Percentiles rank a stretch among this genome's conserved stretches.
These are phyloP conservation scores for Meda fulgida DNA, from an alignment of 2,797 vertebrate genomes.

Conservation along the genomic window DNA sequence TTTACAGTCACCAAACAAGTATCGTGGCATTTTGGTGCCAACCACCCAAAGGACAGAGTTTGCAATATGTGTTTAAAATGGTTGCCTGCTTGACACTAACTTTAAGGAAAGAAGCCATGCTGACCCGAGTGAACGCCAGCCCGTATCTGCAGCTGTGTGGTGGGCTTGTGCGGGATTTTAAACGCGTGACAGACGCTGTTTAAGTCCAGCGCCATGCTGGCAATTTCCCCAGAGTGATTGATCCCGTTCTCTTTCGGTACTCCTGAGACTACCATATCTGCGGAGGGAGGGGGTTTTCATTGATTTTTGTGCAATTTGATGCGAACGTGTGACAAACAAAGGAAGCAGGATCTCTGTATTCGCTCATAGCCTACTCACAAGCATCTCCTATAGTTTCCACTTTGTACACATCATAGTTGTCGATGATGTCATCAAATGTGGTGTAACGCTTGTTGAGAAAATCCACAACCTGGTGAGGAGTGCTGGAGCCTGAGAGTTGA, in stretches of 20 bases:
- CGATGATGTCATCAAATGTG: conserved; percentile 82
- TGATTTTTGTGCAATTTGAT: conserved; percentile 8
- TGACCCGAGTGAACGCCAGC: conserved; percentile 81
- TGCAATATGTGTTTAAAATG: not conserved
- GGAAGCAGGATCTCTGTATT: not conserved
- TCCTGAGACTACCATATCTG: conserved; percentile 85
- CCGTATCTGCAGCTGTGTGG: conserved; percentile 78
- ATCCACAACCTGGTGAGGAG: conserved; percentile 81
- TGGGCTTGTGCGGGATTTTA: conserved; percentile 82
- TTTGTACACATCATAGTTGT: conserved; percentile 83
- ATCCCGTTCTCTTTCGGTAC: conserved; percentile 82
- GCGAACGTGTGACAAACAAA: too few species aligned
- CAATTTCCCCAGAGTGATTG: conserved; percentile 80
- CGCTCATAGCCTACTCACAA: conserved; percentile 73
- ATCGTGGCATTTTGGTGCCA: conserved; percentile 84
- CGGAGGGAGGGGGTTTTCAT: not conserved
- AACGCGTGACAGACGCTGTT: conserved; percentile 77
- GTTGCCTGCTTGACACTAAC: not conserved
- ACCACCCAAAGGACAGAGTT: conserved; percentile 66
- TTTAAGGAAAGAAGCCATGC: not conserved
- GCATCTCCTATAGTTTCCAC: conserved; percentile 84
- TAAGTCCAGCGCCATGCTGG: conserved; percentile 82
- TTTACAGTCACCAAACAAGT: conserved; percentile 85
- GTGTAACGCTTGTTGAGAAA: conserved; percentile 85
- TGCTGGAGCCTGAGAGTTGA: conserved; percentile 79